phyloP scores from a whole-genome alignment of 2,113 vertebrate species.

The western clawed frog (Xenopus tropicalis) region UCB_Xtro_10.0 CM004443.2:29612501-29613000 shows the following conservation, averaged over 20 bases:
- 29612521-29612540: not conserved
- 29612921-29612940: too few species aligned
- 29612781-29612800: conserved; percentile 26
- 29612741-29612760: not conserved
- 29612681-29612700: not conserved
- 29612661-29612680: conserved; percentile 1
- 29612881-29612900: too few species aligned
- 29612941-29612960: too few species aligned
- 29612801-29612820: too few species aligned
- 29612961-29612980: too few species aligned
- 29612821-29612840: not conserved
- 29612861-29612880: too few species aligned
- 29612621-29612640: conserved; percentile 5
- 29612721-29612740: conserved; percentile 3
- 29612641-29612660: not conserved
- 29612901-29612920: too few species aligned
- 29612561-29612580: not conserved
- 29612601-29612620: conserved; percentile 10
- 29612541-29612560: not conserved
- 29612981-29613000: too few species aligned
- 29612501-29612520: not conserved
- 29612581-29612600: not conserved
- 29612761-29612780: not conserved
- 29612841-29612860: too few species aligned
- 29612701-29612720: not conserved